These are phyloP conservation scores for Drosophila ananassae DNA, from an alignment of 1,140 invertebrate genomes.

Conservation along the genomic window DNA sequence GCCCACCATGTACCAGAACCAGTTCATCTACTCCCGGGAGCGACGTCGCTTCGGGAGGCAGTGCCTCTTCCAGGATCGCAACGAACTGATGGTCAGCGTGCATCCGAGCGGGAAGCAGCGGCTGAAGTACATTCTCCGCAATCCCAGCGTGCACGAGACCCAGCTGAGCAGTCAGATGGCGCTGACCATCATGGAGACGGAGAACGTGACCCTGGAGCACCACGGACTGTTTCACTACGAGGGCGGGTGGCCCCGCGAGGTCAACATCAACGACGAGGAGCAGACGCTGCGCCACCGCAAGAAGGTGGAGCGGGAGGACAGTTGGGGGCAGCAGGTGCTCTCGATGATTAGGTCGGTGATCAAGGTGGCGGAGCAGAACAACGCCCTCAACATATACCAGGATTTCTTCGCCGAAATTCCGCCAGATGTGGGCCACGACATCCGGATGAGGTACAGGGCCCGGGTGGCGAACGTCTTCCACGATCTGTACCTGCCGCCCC, in stretches of 20 bases:
- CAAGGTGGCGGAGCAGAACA: slow-evolving; percentile 92
- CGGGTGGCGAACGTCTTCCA: slow-evolving; percentile 64
- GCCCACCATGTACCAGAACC: slow-evolving; percentile 62
- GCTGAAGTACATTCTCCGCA: slow-evolving; percentile 88
- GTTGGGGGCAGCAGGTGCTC: slow-evolving; percentile 85
- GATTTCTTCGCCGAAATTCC: slow-evolving; percentile 90
- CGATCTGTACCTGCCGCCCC: slow-evolving; percentile 85
- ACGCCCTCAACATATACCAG: slow-evolving; percentile 95
- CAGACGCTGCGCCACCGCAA: slow-evolving; percentile 92
- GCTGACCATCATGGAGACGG: slow-evolving; percentile 87
- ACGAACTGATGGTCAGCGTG: slow-evolving; percentile 91
- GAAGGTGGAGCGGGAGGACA: slow-evolving; percentile 97
- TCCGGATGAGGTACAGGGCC: slow-evolving; percentile 48
- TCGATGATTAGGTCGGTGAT: slow-evolving; percentile 52
- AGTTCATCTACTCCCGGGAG: slow-evolving; percentile 85
- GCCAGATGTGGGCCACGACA: slow-evolving; percentile 40
- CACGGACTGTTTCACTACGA: slow-evolving; percentile 93
- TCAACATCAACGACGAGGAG: slow-evolving; percentile 94
- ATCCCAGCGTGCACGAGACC: slow-evolving; percentile 87
- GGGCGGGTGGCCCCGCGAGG: slow-evolving; percentile 97
- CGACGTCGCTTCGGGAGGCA: slow-evolving; percentile 89
- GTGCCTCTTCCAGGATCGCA: slow-evolving; percentile 89
- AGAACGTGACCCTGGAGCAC: slow-evolving; percentile 84
- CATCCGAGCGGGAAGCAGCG: slow-evolving; percentile 84
- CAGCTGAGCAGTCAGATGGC: slow-evolving; percentile 87